Conservation (phyloP, 2,888 invertebrate species). For the Calameuta pallipes region DNA sequence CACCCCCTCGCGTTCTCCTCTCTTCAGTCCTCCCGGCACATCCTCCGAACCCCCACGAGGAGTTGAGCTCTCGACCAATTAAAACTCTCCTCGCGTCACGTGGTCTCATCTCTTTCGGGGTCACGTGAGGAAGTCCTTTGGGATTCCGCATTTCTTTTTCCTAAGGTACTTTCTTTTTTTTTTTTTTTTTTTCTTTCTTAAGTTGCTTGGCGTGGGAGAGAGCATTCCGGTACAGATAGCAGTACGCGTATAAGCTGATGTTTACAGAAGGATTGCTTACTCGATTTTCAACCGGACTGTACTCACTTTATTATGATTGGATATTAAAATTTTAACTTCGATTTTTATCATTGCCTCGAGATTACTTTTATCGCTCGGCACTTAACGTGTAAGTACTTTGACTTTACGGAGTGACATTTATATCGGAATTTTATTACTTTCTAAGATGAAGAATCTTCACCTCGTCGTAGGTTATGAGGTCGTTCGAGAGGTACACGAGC, state of each 20-base stretch:
- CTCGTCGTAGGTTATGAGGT: not conserved
- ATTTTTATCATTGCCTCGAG: not conserved
- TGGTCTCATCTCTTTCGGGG: slow-evolving; percentile 17
- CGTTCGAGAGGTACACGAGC: not conserved
- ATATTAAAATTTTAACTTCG: not conserved
- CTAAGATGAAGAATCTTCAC: not conserved
- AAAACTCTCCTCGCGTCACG: slow-evolving; percentile 53
- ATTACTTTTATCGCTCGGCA: not conserved
- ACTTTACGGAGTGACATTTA: not conserved
- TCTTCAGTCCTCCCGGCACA: slow-evolving; percentile 19
- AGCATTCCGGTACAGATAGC: slow-evolving; percentile 10
- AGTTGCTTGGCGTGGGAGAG: slow-evolving; percentile 9
- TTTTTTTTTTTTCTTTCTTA: not conserved
- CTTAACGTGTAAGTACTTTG: not conserved
- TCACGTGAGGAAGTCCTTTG: slow-evolving; percentile 23
- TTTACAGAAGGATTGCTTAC: not conserved
- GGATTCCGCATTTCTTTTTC: slow-evolving; percentile 6
- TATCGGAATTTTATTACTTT: not conserved
- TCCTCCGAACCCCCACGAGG: slow-evolving; percentile 25
- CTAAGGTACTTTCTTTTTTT: not conserved
- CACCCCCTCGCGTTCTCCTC: slow-evolving; percentile 35
- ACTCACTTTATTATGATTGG: not conserved
- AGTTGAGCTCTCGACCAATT: slow-evolving; percentile 58
- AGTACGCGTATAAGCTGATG: not conserved
- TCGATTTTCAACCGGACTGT: not conserved